Conservation (phyloP, 1,140 invertebrate genomes). For the Periplaneta americana region DNA sequence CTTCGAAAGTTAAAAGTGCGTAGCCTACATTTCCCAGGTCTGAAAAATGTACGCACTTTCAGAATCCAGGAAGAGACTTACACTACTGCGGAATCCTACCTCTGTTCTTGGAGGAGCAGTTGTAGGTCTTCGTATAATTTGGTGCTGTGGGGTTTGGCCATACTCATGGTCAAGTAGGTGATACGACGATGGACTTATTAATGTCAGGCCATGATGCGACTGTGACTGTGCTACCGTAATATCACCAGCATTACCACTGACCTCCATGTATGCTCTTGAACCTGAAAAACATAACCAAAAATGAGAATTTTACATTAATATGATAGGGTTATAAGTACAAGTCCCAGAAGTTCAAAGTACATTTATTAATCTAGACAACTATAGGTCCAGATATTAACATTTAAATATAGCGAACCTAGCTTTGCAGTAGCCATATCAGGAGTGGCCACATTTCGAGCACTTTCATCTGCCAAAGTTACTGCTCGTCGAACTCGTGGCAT, state of each 20-base stretch:
- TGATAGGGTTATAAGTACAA: neutral
- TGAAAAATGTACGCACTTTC: too few species aligned
- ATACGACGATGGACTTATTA: constrained; percentile 41
- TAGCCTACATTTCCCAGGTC: too few species aligned
- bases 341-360: neutral
- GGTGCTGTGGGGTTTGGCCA: constrained; percentile 70
- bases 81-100: constrained; percentile 38
- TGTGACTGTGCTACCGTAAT: neutral
- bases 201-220: neutral
- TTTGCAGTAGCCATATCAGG: neutral
- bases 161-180: constrained; percentile 81
- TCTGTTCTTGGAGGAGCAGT: constrained; percentile 45
- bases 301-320: neutral
- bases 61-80: too few species aligned
- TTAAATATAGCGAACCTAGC: neutral
- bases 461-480: neutral
- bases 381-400: too few species aligned
- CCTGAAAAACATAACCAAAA: neutral
- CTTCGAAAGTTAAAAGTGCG: too few species aligned
- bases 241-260: neutral
- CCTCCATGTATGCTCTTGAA: neutral
- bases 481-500: constrained; percentile 3
- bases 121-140: constrained; percentile 51
- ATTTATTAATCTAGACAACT: too few species aligned
- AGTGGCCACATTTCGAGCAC: neutral